Evolutionary conservation across 2,888 invertebrate species (phyloP).

Genomic region (Drosophila mayaguana): DNA sequence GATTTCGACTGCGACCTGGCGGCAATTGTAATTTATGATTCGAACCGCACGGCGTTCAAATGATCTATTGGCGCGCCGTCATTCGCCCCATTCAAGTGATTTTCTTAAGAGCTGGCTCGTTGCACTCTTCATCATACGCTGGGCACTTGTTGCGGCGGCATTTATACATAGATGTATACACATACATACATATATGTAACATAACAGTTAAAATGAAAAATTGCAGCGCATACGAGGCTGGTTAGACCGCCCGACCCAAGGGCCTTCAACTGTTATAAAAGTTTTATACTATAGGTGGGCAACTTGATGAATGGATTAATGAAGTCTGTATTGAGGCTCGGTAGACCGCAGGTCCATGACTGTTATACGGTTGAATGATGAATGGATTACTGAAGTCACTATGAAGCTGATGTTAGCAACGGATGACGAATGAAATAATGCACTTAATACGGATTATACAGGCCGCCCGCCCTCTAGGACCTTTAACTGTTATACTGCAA

Average conservation of each 20-base stretch:
- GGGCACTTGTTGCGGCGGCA: slow-evolving; percentile 65
- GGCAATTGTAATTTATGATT: slow-evolving; percentile 72
- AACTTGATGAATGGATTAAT: not conserved
- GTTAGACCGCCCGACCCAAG: slow-evolving; percentile 33
- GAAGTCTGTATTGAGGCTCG: too few relatives aligned
- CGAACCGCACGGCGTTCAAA: slow-evolving; percentile 73
- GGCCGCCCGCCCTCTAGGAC: too few relatives aligned
- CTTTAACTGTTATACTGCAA: too few relatives aligned
- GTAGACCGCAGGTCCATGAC: too few relatives aligned
- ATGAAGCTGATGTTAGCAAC: too few relatives aligned
- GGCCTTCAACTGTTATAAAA: slow-evolving; percentile 64
- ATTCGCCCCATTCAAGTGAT: slow-evolving; percentile 40
- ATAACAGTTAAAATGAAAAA: slow-evolving; percentile 69
- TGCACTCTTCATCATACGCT: slow-evolving; percentile 1
- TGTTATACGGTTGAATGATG: too few relatives aligned
- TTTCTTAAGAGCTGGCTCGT: slow-evolving; percentile 25
- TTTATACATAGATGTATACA: not conserved
- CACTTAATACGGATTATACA: too few relatives aligned
- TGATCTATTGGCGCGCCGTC: slow-evolving; percentile 68
- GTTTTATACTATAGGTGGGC: slow-evolving; percentile 26
- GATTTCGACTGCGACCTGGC: slow-evolving; percentile 13
- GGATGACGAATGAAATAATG: too few relatives aligned
- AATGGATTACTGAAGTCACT: too few relatives aligned
- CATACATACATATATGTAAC: not conserved
- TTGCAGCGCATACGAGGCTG: slow-evolving; percentile 37